Base-by-base conservation (phyloP, 2,888 invertebrate species). In the Volucella inflata region DNA sequence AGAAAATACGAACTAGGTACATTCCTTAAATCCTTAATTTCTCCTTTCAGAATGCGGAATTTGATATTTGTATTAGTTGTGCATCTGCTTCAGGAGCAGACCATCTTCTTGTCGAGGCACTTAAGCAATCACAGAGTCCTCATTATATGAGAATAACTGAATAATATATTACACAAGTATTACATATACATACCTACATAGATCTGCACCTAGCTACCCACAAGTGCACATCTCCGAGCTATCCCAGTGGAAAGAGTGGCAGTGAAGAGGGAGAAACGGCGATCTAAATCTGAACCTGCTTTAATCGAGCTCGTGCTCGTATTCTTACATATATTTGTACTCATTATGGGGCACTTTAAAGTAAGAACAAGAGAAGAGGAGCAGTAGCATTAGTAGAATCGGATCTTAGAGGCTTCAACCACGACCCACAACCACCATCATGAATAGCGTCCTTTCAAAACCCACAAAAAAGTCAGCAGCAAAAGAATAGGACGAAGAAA, bases 111-210 rank as follows among this genome's bases (percentile, higher is more conserved):
- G 38, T 59, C 57, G 40, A 42, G 44, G 12, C 21, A 38, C 42
- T 60, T 59, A n/a, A 40, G 16, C 50, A 48, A 14, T 14, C 44
- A 62, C 30, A 62, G 6, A 74, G 44, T 30, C 53, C 62, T 62
- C 44, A 53, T 74, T 64, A 62, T 36, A 44, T 21, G 38, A 74
- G 38, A 64, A 53, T 62, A 74, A 74, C 62, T 74, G 12, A 74
- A 74, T 74, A 62, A 74, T 64, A 53, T 42, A 74, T 62, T 44
- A 62, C 44, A 74, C 36, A 36, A 62, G 21, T 8, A 46, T 44
- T 16, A 40, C 50, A 51, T 14, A 30, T 14, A 3, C 1, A 11
- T 64, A 21, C 30, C 14, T 16, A 21, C 30, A n/a, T 30, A 38
- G n/a, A n/a, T n/a, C n/a, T n/a, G n/a, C 40, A 36, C 16, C 6